Base-by-base conservation (phyloP, 2,888 invertebrate species). In the Drosophila neotestacea region DNA sequence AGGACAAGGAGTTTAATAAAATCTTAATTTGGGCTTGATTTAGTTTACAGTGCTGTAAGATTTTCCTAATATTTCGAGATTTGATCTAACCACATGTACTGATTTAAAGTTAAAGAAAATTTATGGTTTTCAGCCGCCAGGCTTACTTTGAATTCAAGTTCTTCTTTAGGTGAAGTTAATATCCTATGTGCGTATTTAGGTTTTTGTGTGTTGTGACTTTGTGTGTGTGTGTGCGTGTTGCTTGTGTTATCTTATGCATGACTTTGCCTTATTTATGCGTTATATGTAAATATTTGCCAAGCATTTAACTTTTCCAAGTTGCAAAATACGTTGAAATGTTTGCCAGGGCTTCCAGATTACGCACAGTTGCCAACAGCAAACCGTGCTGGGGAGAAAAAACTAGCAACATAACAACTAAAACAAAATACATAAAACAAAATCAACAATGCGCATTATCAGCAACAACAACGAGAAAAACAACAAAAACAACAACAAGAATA, bases 231-330 rank as follows among this genome's bases (percentile, higher is more conserved):
- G 38, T 34, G 48, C 41, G 13, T 10, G 30, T 38, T 32, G 28
- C 6, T 32, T 54, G 30, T 56, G 64, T 77, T 79, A 68, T 79
- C 61, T 79, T 81, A 81, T 88, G 79, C 68, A 85, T 74, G 75
- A 55, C 69, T 69, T 72, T 83, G 84, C 64, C 83, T 83, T 77
- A 74, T 77, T 77, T 74, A 77, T 76, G 60, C 73, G 65, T 74
- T 74, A 77, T 82, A 70, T 75, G 77, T 75, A 77, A 86, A 87
- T 89, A 87, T 87, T 87, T 89, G 87, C 67, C 44, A 70, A 87
- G 89, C 90, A 77, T 84, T 90, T 87, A 87, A 70, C 81, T 79
- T 68, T 70, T 7, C 9, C 42, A 52, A 47, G 39, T 42, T 51
- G 50, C 46, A 38, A 39, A 51, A 50, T 22, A 22, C 42, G 41